These are phyloP conservation scores for Anisognathus igniventris DNA, from an alignment of 2,797 vertebrate genomes.

Conservation along the genomic window DNA sequence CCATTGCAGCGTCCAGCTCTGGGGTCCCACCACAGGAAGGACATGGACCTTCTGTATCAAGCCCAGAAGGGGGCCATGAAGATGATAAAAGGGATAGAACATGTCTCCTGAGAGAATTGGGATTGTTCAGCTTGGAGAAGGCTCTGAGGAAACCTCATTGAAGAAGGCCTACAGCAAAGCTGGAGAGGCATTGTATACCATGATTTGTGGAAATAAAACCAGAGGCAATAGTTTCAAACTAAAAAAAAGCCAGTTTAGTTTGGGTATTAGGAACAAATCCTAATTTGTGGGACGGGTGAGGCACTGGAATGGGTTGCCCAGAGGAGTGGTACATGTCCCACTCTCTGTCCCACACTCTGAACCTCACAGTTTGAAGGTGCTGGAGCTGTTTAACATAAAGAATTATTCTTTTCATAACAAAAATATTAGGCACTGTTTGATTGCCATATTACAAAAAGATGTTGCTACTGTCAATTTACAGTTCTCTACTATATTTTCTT, in stretches of 20 bases:
- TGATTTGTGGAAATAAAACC: neutral
- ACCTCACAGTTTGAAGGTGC: neutral
- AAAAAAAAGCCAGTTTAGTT: neutral
- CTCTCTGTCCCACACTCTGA: neutral
- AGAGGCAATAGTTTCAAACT: neutral
- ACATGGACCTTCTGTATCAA: neutral
- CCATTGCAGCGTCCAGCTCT: neutral
- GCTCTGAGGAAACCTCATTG: neutral
- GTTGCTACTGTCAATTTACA: neutral
- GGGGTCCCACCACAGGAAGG: neutral
- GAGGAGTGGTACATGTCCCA: neutral
- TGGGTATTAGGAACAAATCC: neutral
- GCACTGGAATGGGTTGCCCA: neutral
- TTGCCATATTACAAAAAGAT: neutral
- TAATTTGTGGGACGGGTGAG: neutral
- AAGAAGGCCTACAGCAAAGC: neutral
- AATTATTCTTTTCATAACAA: neutral
- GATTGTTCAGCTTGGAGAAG: neutral
- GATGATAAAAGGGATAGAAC: neutral
- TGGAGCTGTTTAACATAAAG: neutral
- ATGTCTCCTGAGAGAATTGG: neutral
- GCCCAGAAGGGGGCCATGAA: neutral
- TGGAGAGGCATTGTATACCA: neutral
- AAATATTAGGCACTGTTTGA: neutral
- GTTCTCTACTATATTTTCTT: neutral